Base-by-base conservation (phyloP, 2,113 vertebrate genomes). In the Psophia crepitans region DNA sequence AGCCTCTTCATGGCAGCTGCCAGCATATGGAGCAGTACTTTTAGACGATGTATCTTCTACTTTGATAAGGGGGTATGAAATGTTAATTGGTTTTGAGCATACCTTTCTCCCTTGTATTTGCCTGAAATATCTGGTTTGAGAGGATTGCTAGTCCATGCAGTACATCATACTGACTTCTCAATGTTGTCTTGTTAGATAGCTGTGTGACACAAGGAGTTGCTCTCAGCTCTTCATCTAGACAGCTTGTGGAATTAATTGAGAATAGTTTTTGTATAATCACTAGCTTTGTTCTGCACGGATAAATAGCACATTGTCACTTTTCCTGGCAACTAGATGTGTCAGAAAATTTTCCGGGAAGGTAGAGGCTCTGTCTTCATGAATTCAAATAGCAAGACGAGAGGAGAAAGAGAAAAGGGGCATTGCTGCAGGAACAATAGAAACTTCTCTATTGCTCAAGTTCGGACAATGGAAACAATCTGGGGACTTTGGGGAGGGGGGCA, bases 401-500 rank as follows among this genome's bases (percentile, higher is more conserved):
- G 8, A 57, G 63, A 77, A 83, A 51, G 43, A 54, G 35, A 49
- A 84, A 80, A 85, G 19, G 12, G 7, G 2, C 23, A 12, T 46
- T 68, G 41, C 41, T 61, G 27, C 15, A 43, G 35, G 21, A 78
- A 48, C 5, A 17, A 41, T 7, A 54, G 39, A 48, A 71, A 22
- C 27, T 56, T 57, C 32, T 26, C 24, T 70, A 2, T 63, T 49
- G 33, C 37, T 85, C 8, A n/a, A 26, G n/a, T 81, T 51, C 46
- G 37, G 49, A 51, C 43, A 51, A 24, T 2, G 7, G 33, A 24
- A 85, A 44, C 49, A 39, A 39, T n/a, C 24, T n/a, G 6, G 37
- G 33, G 1, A 30, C 20, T 54, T 27, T 10, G 2, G 2, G 4
- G 8, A 2, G 14, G 13, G 2, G 12, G 4, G 23, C 43, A 58